Evolutionary conservation across 2,888 invertebrate species (phyloP).

Genomic region (Lomographa bimaculata): DNA sequence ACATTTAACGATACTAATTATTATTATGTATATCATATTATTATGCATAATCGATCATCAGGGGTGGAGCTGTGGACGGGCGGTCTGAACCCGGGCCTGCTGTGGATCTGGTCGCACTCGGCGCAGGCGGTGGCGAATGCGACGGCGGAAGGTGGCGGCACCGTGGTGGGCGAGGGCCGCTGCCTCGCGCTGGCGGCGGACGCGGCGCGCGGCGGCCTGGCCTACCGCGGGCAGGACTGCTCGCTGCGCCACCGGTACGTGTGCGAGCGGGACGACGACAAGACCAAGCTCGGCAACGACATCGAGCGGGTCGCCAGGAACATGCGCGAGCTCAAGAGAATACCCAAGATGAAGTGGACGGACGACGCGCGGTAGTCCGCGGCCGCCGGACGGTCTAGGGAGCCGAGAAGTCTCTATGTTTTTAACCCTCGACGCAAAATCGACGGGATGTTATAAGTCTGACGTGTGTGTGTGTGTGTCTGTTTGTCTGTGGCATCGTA

Average conservation of each 20-base stretch:
- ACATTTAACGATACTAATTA: no score
- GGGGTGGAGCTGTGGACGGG: conserved; percentile 92
- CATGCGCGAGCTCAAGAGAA: conserved; percentile 24
- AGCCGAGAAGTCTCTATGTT: no score
- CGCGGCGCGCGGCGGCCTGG: conserved; percentile 83
- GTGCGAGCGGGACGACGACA: conserved; percentile 87
- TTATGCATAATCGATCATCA: no score
- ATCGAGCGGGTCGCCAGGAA: conserved; percentile 74
- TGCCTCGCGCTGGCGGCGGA: conserved; percentile 88
- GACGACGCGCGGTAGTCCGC: conserved; percentile 21
- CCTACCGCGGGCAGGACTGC: conserved; percentile 90
- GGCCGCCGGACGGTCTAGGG: no score
- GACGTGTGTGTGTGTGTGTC: no score
- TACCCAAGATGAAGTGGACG: conserved; percentile 34
- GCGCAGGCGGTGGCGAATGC: conserved; percentile 85
- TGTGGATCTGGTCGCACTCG: conserved; percentile 95
- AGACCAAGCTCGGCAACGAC: conserved; percentile 84
- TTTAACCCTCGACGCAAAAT: no score
- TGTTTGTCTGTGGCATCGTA: no score
- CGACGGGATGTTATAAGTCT: no score
- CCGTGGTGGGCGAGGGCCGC: conserved; percentile 85
- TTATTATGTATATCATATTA: no score
- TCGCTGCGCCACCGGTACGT: conserved; percentile 86
- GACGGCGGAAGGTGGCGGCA: conserved; percentile 15
- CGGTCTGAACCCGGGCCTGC: conserved; percentile 91